Evolutionary conservation across 2,888 invertebrate species (phyloP).

Genomic region (Mythimna impura): DNA sequence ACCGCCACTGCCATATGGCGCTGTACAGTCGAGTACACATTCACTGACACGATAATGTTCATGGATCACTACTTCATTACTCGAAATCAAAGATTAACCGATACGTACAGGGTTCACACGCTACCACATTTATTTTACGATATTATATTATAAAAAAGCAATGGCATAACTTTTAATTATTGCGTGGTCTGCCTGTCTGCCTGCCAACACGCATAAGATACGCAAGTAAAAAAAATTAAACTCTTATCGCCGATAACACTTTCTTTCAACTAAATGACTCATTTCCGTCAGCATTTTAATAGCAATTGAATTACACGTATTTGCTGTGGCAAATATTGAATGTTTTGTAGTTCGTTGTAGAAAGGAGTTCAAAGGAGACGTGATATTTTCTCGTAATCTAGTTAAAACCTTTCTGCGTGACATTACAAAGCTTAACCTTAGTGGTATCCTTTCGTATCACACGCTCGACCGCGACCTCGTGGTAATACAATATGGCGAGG

Average conservation of each 20-base stretch:
- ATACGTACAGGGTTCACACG: slow-evolving; percentile 6
- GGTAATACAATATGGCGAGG: slow-evolving; percentile 86
- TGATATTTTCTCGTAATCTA: slow-evolving; percentile 39
- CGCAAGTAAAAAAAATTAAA: slow-evolving; percentile 31
- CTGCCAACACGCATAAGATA: slow-evolving; percentile 33
- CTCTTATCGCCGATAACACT: slow-evolving; percentile 50
- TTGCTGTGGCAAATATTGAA: slow-evolving; percentile 46
- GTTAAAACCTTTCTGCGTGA: slow-evolving; percentile 74
- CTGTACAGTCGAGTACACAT: slow-evolving; percentile 75
- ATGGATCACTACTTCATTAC: slow-evolving; percentile 46
- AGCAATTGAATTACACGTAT: slow-evolving; percentile 55
- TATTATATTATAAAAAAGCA: neutral
- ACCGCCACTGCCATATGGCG: slow-evolving; percentile 85
- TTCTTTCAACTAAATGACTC: slow-evolving; percentile 46
- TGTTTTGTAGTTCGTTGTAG: slow-evolving; percentile 3
- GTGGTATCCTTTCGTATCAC: slow-evolving; percentile 83
- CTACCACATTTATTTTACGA: neutral
- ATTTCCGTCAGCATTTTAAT: slow-evolving; percentile 52
- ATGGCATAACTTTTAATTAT: neutral
- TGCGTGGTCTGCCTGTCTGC: neutral
- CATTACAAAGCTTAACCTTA: slow-evolving; percentile 84
- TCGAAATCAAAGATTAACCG: slow-evolving; percentile 24
- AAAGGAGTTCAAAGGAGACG: slow-evolving; percentile 11
- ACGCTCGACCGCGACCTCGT: slow-evolving; percentile 83
- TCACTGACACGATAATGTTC: slow-evolving; percentile 51